A percentile compares a stretch with the other conserved stretches of the same genome.
Conservation (phyloP, 2,113 vertebrate genomes). For the Prietella phreatophila region DNA sequence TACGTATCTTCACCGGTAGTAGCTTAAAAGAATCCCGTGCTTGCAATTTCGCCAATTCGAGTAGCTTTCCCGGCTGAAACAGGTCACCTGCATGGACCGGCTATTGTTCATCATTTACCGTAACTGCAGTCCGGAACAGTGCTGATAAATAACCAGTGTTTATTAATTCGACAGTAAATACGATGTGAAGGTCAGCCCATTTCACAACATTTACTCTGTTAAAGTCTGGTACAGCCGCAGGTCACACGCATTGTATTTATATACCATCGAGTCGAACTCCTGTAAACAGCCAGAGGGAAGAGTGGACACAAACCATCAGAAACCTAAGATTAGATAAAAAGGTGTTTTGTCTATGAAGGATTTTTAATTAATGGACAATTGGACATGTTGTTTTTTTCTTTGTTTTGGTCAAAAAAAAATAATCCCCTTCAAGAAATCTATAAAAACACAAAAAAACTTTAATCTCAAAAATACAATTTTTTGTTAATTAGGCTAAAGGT, state of each 20-base stretch:
- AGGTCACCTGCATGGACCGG: too few relatives aligned
- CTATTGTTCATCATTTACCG: neutral
- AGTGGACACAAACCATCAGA: neutral
- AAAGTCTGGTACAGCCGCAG: neutral
- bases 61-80: too few relatives aligned
- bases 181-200: neutral
- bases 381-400: neutral
- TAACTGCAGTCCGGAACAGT: neutral
- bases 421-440: neutral
- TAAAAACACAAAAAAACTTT: too few relatives aligned
- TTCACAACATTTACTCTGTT: neutral
- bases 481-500: neutral
- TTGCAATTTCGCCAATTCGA: too few relatives aligned
- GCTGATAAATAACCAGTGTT: neutral
- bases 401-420: neutral
- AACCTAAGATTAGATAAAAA: neutral
- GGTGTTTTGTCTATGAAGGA: neutral
- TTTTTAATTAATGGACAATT: neutral
- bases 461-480: neutral
- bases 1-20: too few relatives aligned
- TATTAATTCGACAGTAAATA: neutral
- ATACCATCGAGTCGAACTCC: neutral
- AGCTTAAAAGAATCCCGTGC: too few relatives aligned
- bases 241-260: neutral
- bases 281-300: neutral